Evolutionary conservation across 1,140 invertebrate species (phyloP), one percentile per base, ranked within the genome.

Genomic region (Procambarus clarkii): DNA sequence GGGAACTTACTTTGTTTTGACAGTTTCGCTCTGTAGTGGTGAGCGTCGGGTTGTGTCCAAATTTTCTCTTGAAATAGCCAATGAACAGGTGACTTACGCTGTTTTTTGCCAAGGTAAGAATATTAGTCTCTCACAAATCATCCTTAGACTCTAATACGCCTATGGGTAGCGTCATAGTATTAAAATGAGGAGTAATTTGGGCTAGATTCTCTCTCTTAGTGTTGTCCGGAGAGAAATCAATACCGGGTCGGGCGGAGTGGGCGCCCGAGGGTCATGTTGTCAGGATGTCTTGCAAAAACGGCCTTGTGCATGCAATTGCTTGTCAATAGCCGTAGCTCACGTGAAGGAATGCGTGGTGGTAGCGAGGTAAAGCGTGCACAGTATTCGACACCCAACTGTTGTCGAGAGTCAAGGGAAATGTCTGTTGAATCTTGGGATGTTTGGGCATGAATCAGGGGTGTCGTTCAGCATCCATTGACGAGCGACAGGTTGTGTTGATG

Each of bases 211-310:
- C 11, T 21, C 64, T 69, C 34, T 69, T 69, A 34, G 69, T 74
- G 69, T 74, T 74, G 69, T 15, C n/a, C n/a, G 69, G 24, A 24
- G 69, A 74, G 69, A 74, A 74, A 74, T 74, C 69, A 74, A 74
- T 74, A 74, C 69, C 69, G 69, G 24, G 24, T 7, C 69, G 69
- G 69, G n/a, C 18, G 69, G 13, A 64, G 60, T 64, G 60, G 60
- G 60, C 18, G 60, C 60, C 60, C 21, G 60, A 64, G 60, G 60
- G 60, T 18, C 60, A 64, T 64, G 60, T 64, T 64, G 60, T 21
- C 13, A 18, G 18, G 60, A 64, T 64, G 15, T 4, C 60, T 64
- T 64, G 60, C 60, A 64, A 64, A 64, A 64, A 64, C 60, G 13
- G 4, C 60, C 60, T 21, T 21, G 13, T 64, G 13, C 0, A 15